Conservation (phyloP, 2,888 invertebrate genomes). For the Hesperia comma region DNA sequence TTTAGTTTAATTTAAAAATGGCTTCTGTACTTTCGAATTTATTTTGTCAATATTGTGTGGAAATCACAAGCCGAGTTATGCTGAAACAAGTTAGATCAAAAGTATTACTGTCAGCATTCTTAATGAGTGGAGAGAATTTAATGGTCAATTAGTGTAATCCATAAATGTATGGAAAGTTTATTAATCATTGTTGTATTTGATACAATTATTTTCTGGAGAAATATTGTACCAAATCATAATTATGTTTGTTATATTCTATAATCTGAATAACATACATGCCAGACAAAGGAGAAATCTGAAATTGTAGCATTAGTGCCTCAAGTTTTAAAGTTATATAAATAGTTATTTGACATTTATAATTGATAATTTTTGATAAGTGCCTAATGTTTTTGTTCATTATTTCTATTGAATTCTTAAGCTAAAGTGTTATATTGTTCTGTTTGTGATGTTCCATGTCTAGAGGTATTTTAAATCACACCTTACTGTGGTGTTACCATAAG, state of each 20-base stretch:
- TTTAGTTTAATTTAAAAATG: slow-evolving; percentile 33
- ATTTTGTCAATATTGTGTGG: not conserved
- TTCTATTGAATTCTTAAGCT: slow-evolving; percentile 25
- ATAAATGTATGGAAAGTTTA: slow-evolving; percentile 31
- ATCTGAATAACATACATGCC: not conserved
- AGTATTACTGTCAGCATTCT: slow-evolving; percentile 16
- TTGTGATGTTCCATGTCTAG: slow-evolving; percentile 20
- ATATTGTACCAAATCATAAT: slow-evolving; percentile 13
- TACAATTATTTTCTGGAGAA: slow-evolving; percentile 24
- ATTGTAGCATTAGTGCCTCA: slow-evolving; percentile 29
- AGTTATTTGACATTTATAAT: slow-evolving; percentile 24
- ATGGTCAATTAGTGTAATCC: slow-evolving; percentile 35
- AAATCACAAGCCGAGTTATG: not conserved
- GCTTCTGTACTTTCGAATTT: slow-evolving; percentile 31
- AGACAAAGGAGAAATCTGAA: not conserved
- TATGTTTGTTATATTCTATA: slow-evolving; percentile 15
- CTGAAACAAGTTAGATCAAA: slow-evolving; percentile 11
- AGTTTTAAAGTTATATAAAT: slow-evolving; percentile 27
- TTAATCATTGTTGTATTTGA: slow-evolving; percentile 26
- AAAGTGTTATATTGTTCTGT: slow-evolving; percentile 19
- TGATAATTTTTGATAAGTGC: slow-evolving; percentile 30
- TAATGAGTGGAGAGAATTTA: slow-evolving; percentile 31
- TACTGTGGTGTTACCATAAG: slow-evolving; percentile 27
- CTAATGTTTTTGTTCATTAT: slow-evolving; percentile 34
- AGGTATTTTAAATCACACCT: slow-evolving; percentile 16